Base-by-base conservation (phyloP, 92 coral and sea anemone genomes). In the Paragorgia papillata region DNA sequence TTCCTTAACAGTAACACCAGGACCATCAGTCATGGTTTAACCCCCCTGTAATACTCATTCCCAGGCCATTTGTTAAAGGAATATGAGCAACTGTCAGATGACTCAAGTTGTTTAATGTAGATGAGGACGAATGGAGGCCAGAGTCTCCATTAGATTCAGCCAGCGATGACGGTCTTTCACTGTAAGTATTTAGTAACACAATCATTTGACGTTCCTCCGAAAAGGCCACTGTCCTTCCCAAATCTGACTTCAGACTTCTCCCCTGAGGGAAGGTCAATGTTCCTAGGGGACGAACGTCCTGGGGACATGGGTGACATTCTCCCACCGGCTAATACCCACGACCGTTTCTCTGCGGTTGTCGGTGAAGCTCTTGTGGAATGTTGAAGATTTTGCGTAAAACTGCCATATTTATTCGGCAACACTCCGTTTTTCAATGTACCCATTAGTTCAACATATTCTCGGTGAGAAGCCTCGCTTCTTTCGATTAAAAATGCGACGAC, bases 321-420 rank as follows among this genome's bases (percentile, higher is more conserved):
- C 25, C 98, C 98, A 26, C 85, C 91, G 73, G 84, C 83, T 91
- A 90, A 88, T 24, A 94, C 99, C 99, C 99, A 95, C n/a, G 99
- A 95, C 26, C 99, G 88, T 75, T 95, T 95, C 33, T 84, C 95
- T 83, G 58, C 35, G 2, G 60, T 8, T n/a, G 63, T 71, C 17
- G 78, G 78, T 71, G 78, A 71, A 1, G 54, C 58, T 9, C 29
- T 35, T 1, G 59, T 1, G 21, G 73, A 27, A 27, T 41, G 57
- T 32, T 61, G 25, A 20, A 33, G 43, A 74, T 35, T 37, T 9
- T 39, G 18, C 83, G 74, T 75, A 84, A 79, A 39, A 92, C 66
- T 32, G 54, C 89, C 44, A 90, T 96, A 18, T 89, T 68, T 48
- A 2, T 15, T 46, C 9, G 12, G 29, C 26, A 29, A 18, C 15